Evolutionary conservation across 1,140 invertebrate genomes (phyloP).

Genomic region (Neodiprion fabricii): DNA sequence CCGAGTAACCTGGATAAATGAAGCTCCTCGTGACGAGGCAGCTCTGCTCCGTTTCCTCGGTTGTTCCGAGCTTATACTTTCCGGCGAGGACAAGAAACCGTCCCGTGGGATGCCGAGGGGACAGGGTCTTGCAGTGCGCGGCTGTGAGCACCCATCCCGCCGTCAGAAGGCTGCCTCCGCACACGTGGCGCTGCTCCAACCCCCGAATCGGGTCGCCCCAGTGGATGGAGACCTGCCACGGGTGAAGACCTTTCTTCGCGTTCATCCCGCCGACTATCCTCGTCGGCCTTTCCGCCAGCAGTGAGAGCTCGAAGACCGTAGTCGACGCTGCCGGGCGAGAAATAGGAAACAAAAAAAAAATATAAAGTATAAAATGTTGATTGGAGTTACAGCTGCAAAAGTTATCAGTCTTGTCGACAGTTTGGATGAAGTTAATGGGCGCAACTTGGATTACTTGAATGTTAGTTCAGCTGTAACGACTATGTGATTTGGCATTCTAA

Average conservation of each 20-base stretch:
- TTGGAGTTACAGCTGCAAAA: no score
- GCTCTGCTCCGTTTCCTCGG: slow-evolving; percentile 53
- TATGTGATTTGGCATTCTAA: no score
- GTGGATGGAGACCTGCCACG: slow-evolving; percentile 57
- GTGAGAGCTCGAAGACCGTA: slow-evolving; percentile 17
- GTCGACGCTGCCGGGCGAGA: background rate
- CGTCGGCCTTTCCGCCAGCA: slow-evolving; percentile 37
- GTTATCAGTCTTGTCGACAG: no score
- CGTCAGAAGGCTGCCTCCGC: slow-evolving; percentile 61
- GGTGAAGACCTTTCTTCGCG: slow-evolving; percentile 45
- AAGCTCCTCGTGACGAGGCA: slow-evolving; percentile 41
- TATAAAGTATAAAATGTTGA: no score
- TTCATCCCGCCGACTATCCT: slow-evolving; percentile 41
- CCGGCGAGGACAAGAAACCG: slow-evolving; percentile 50
- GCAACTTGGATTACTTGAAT: no score
- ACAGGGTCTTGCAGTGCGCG: slow-evolving; percentile 58
- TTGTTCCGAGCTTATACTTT: slow-evolving; percentile 45
- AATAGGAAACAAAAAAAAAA: no score
- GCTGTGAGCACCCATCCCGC: slow-evolving; percentile 61
- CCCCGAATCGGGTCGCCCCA: slow-evolving; percentile 32
- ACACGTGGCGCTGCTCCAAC: slow-evolving; percentile 50
- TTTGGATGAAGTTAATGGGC: no score
- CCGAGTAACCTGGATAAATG: slow-evolving; percentile 44
- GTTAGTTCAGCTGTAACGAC: no score
- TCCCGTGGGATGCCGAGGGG: slow-evolving; percentile 27